A percentile compares a stretch with the other conserved stretches of the same genome.
Evolutionary conservation across 2,113 vertebrate genomes (phyloP).

Genomic region (Phalacrocorax carbo): DNA sequence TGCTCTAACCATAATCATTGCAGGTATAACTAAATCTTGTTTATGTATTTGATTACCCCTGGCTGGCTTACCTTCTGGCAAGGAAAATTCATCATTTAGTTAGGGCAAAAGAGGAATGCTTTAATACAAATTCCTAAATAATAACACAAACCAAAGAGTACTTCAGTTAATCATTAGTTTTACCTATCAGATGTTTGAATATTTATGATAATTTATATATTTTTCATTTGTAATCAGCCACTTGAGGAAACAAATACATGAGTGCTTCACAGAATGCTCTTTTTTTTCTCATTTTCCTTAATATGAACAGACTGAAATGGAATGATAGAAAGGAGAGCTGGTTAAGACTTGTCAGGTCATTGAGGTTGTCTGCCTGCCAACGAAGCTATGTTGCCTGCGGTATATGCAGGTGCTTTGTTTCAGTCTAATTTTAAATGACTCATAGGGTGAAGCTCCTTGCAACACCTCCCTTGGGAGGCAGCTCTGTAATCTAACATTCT

Average conservation of each 20-base stretch:
- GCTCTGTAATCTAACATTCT: background rate
- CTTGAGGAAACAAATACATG: background rate
- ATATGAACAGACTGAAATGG: background rate
- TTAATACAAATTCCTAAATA: constrained; percentile 20
- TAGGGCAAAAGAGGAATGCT: background rate
- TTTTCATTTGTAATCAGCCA: constrained; percentile 41
- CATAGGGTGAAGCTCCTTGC: background rate
- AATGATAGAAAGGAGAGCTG: background rate
- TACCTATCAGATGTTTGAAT: constrained; percentile 12
- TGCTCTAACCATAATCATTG: background rate
- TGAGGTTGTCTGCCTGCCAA: constrained; percentile 29
- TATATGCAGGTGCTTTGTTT: constrained; percentile 54
- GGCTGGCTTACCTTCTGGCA: constrained; percentile 35
- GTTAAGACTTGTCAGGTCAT: constrained; percentile 37
- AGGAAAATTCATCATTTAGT: background rate
- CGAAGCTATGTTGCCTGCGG: background rate
- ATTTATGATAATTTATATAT: background rate
- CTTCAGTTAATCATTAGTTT: background rate
- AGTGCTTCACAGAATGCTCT: background rate
- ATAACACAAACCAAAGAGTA: background rate
- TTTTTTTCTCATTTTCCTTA: constrained; percentile 28
- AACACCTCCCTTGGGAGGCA: constrained; percentile 10
- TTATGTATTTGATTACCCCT: constrained; percentile 39
- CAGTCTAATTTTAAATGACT: constrained; percentile 49
- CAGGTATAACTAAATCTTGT: constrained; percentile 32